These are phyloP conservation scores for Melanogrammus aeglefinus DNA, from an alignment of 2,797 vertebrate species.

Conservation along the genomic window DNA sequence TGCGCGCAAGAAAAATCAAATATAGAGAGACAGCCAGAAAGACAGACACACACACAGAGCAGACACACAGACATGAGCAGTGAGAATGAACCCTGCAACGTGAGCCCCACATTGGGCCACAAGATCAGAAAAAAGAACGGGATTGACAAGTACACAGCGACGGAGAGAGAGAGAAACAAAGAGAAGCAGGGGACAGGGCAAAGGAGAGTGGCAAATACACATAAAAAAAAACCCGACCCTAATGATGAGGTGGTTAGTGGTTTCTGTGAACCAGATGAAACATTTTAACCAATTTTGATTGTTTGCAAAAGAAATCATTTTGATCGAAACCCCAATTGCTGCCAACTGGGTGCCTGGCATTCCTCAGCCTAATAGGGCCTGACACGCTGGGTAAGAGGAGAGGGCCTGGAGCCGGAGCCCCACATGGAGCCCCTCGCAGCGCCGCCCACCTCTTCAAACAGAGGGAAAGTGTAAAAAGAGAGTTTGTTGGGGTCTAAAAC, in stretches of 20 bases:
- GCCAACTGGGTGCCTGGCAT: slow-evolving; percentile 84
- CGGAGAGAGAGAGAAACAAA: slow-evolving; percentile 22
- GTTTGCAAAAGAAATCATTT: slow-evolving; percentile 99
- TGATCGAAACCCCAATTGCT: slow-evolving; percentile 93
- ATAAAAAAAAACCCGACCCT: not conserved
- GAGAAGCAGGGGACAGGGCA: slow-evolving; percentile 50
- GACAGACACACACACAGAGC: not conserved
- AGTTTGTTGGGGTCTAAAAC: slow-evolving; percentile 80
- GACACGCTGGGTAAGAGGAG: slow-evolving; percentile 86
- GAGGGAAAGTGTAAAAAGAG: slow-evolving; percentile 87
- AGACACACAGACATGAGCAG: slow-evolving; percentile 22
- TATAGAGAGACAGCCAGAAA: slow-evolving; percentile 10
- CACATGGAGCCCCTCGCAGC: slow-evolving; percentile 82
- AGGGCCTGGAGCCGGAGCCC: slow-evolving; percentile 79
- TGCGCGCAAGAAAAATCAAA: slow-evolving; percentile 28
- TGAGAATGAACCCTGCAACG: slow-evolving; percentile 59
- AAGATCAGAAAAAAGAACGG: slow-evolving; percentile 51
- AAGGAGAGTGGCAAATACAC: slow-evolving; percentile 34
- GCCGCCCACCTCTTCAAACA: slow-evolving; percentile 80
- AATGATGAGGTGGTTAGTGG: slow-evolving; percentile 81
- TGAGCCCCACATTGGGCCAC: slow-evolving; percentile 70
- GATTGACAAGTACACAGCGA: slow-evolving; percentile 16
- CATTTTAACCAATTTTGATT: slow-evolving; percentile 95
- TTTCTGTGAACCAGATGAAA: slow-evolving; percentile 92
- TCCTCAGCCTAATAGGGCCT: slow-evolving; percentile 84